A percentile compares a stretch with the other conserved stretches of the same genome.
phyloP scores from a whole-genome alignment of 2,797 vertebrate genomes.

The Manis pentadactyla region DNA sequence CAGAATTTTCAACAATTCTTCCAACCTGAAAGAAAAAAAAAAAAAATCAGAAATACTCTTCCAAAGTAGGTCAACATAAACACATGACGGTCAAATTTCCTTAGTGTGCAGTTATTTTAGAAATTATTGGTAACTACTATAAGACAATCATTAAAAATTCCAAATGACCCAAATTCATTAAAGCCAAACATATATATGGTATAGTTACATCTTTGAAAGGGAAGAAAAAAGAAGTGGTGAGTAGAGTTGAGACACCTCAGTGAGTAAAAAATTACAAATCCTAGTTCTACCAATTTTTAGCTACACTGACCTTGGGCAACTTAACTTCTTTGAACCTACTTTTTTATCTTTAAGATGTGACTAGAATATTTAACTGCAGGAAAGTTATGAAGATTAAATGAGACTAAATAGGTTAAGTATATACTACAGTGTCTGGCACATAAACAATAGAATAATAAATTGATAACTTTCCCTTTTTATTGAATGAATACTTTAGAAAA shows the following conservation, averaged over 20 bases:
- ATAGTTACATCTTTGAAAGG: background rate
- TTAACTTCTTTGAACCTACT: conserved; percentile 40
- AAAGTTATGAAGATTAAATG: conserved; percentile 20
- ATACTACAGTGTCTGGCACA: background rate
- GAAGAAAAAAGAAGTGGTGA: background rate
- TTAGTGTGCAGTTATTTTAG: background rate
- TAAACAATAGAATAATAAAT: background rate
- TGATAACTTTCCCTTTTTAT: background rate
- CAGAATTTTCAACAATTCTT: conserved; percentile 91
- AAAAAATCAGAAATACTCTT: conserved; percentile 20
- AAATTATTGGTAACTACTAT: conserved; percentile 5
- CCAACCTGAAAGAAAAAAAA: conserved; percentile 89
- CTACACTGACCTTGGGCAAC: background rate
- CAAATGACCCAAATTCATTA: conserved; percentile 53
- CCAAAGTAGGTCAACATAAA: background rate
- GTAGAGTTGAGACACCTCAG: background rate
- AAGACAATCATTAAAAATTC: conserved; percentile 35
- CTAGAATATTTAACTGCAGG: background rate
- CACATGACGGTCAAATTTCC: background rate
- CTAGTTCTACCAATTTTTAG: background rate
- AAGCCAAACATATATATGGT: background rate
- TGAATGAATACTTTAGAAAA: background rate
- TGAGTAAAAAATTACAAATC: conserved; percentile 21
- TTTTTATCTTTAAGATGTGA: conserved; percentile 19
- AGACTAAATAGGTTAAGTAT: background rate